Conservation (phyloP, 2,888 invertebrate species). For the Dascillus cervinus region DNA sequence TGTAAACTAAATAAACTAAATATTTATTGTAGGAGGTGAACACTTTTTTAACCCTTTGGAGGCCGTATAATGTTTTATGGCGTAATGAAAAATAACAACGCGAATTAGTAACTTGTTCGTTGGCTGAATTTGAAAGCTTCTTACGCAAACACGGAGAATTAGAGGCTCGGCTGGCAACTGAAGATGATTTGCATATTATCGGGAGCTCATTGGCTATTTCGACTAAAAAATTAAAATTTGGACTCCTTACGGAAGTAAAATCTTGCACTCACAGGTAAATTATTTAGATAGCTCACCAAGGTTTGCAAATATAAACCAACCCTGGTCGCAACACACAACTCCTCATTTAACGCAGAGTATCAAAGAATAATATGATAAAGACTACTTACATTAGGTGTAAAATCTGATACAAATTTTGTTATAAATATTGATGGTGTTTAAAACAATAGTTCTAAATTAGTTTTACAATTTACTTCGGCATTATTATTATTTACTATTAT, state of each 20-base stretch:
- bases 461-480: no score
- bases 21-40: constrained; percentile 62
- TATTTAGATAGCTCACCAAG: neutral
- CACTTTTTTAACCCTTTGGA: constrained; percentile 76
- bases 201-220: constrained; percentile 67
- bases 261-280: constrained; percentile 46
- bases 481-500: no score
- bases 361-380: no score
- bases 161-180: constrained; percentile 62
- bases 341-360: no score
- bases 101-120: constrained; percentile 63
- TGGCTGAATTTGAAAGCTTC: constrained; percentile 69
- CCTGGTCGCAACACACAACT: no score
- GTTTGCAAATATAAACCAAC: no score
- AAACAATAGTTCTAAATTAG: no score
- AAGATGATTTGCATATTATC: constrained; percentile 65
- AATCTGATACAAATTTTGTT: no score
- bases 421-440: no score
- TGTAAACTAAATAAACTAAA: no score
- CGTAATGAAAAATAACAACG: constrained; percentile 74
- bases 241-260: constrained; percentile 75
- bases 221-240: constrained; percentile 78
- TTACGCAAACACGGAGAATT: constrained; percentile 70
- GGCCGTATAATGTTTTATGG: constrained; percentile 83
- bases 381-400: no score